These are phyloP conservation scores for Apodemus speciosus DNA, from an alignment of 2,113 vertebrate species.

Conservation along the genomic window DNA sequence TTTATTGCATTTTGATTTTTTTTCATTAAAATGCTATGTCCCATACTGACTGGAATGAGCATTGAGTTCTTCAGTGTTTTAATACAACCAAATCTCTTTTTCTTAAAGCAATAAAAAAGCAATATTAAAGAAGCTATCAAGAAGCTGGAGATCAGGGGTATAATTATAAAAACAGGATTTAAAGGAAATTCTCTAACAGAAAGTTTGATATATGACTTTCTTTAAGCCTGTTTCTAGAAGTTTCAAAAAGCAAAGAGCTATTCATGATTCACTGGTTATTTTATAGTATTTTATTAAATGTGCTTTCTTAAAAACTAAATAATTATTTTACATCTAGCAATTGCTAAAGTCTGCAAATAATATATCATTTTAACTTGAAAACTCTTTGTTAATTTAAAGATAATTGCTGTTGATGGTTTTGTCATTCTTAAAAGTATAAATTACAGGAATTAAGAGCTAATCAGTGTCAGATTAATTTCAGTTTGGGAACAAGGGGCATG, in stretches of 20 bases:
- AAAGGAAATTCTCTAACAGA: not conserved
- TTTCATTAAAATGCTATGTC: not conserved
- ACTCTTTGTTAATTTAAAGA: conserved; percentile 22
- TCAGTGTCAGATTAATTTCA: not conserved
- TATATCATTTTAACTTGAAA: conserved; percentile 19
- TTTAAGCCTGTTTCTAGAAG: not conserved
- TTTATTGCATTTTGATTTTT: not conserved
- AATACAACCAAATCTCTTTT: not conserved
- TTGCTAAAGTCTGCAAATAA: not conserved
- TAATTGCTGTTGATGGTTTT: not conserved
- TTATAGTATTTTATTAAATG: not conserved
- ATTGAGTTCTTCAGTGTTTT: conserved; percentile 56
- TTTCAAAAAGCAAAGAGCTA: not conserved
- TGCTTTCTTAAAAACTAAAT: not conserved
- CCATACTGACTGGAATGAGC: not conserved
- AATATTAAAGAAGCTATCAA: conserved; percentile 18
- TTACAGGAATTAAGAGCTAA: conserved; percentile 35
- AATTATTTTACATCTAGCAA: not conserved
- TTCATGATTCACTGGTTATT: not conserved
- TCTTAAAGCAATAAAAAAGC: not conserved
- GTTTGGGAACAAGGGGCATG: not conserved
- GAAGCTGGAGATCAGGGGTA: not conserved
- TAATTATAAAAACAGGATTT: not conserved
- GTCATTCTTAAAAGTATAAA: not conserved
- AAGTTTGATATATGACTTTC: not conserved